These are phyloP conservation scores for Temnopleurus reevesii DNA, from an alignment of 53 echinoderm and acorn worm species.

Conservation along the genomic window DNA sequence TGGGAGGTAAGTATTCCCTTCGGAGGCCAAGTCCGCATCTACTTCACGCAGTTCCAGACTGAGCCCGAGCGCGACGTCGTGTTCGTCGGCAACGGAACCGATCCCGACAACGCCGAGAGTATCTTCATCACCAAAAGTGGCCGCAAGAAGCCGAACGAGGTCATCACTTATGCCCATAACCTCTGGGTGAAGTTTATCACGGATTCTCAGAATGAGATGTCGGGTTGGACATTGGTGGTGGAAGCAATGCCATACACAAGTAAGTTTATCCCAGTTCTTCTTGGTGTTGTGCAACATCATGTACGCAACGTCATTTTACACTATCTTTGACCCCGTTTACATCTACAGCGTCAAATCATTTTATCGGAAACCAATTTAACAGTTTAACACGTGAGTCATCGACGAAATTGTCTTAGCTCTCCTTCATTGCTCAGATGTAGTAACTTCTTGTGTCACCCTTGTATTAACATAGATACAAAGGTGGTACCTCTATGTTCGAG, in stretches of 20 bases:
- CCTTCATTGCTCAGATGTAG: too few species aligned
- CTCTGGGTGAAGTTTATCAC: slow-evolving; percentile 82
- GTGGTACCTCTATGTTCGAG: too few species aligned
- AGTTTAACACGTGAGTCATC: too few species aligned
- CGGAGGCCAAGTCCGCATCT: slow-evolving; percentile 63
- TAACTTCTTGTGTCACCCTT: too few species aligned
- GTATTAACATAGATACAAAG: too few species aligned
- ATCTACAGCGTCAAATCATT: too few species aligned
- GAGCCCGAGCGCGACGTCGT: slow-evolving; percentile 78
- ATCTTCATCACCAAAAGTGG: slow-evolving; percentile 67
- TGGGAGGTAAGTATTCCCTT: slow-evolving; percentile 77
- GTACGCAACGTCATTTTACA: background rate
- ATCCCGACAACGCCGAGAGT: slow-evolving; percentile 61
- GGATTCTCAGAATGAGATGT: slow-evolving; percentile 61
- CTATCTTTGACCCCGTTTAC: too few species aligned
- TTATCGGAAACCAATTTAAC: too few species aligned
- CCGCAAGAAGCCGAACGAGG: slow-evolving; percentile 52
- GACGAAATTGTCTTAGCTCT: too few species aligned
- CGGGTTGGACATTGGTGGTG: slow-evolving; percentile 70
- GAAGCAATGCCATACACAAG: slow-evolving; percentile 68
- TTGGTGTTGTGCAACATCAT: background rate
- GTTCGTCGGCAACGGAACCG: slow-evolving; percentile 77
- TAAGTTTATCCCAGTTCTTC: background rate
- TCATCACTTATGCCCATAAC: slow-evolving; percentile 56
- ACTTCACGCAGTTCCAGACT: slow-evolving; percentile 77